Evolutionary conservation across 1,140 invertebrate genomes (phyloP).

Genomic region (Zophobas atratus): DNA sequence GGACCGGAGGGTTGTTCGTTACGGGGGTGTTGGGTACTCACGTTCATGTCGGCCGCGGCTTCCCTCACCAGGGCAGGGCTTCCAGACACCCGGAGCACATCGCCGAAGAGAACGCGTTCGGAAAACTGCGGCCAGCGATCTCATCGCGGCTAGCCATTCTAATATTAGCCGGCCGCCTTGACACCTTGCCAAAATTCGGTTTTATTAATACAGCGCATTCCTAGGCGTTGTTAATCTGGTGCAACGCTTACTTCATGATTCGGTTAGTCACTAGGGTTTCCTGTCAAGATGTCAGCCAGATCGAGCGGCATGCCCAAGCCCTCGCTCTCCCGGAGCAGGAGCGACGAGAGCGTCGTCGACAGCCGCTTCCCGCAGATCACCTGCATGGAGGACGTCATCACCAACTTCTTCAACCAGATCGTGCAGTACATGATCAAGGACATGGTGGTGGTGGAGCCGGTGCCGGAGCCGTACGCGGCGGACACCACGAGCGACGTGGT

Average conservation of each 20-base stretch:
- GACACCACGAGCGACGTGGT: not conserved
- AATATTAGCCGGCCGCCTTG: conserved; percentile 62
- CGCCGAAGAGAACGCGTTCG: conserved; percentile 54
- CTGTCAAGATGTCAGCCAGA: not conserved
- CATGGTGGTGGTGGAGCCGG: not conserved
- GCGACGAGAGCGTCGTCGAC: not conserved
- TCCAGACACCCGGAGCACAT: conserved; percentile 45
- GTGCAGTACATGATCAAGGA: conserved; percentile 16
- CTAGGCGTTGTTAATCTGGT: conserved; percentile 30
- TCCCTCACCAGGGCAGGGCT: conserved; percentile 41
- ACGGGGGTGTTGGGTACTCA: conserved; percentile 48
- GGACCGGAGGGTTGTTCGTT: too few relatives aligned
- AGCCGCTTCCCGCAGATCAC: not conserved
- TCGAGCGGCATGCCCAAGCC: not conserved
- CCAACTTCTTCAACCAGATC: conserved; percentile 20
- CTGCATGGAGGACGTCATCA: conserved; percentile 1
- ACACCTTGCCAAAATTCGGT: conserved; percentile 62
- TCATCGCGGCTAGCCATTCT: conserved; percentile 56
- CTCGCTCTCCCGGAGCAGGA: not conserved
- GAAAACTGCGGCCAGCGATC: conserved; percentile 54
- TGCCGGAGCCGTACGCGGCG: not conserved
- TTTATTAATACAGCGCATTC: conserved; percentile 44
- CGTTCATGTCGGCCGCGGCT: conserved; percentile 50
- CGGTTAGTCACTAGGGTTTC: conserved; percentile 4
- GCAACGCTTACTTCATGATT: conserved; percentile 33